Evolutionary conservation across 92 coral and sea anemone genomes (phyloP).

Genomic region (Isaurus tuberculatus): DNA sequence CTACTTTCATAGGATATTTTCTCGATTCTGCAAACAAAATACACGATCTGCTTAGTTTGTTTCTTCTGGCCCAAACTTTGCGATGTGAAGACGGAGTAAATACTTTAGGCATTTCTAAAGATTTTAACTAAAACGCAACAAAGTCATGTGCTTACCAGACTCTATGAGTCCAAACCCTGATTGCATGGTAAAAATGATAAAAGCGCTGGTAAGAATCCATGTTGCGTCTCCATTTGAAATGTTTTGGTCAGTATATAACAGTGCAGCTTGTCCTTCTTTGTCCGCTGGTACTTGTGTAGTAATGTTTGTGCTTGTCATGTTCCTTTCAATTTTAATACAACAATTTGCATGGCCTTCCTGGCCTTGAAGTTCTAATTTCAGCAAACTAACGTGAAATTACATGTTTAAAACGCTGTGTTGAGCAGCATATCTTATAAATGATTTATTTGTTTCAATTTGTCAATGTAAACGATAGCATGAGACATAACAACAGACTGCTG

Average conservation of each 20-base stretch:
- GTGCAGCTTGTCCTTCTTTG: constrained; percentile 22
- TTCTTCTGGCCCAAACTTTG: no score
- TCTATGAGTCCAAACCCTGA: constrained; percentile 81
- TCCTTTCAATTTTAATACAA: neutral
- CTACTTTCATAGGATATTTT: no score
- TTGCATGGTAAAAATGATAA: constrained; percentile 79
- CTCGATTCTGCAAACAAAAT: no score
- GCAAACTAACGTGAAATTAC: neutral
- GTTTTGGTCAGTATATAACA: constrained; percentile 21
- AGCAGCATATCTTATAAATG: no score
- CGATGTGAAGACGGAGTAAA: no score
- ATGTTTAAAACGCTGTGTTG: no score
- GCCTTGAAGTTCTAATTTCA: neutral
- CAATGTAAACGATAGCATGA: no score
- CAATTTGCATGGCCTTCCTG: neutral
- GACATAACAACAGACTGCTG: no score
- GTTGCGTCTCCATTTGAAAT: constrained; percentile 61
- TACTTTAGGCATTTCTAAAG: no score
- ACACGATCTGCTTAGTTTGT: no score
- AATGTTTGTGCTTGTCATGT: neutral
- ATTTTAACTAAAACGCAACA: neutral
- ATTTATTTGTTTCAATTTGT: no score
- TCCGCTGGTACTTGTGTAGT: neutral
- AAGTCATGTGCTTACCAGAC: constrained; percentile 59
- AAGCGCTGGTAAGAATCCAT: constrained; percentile 79